Evolutionary conservation across 2,797 vertebrate genomes (phyloP), one percentile per base, ranked within the genome.

Genomic region (Channallabes apus): DNA sequence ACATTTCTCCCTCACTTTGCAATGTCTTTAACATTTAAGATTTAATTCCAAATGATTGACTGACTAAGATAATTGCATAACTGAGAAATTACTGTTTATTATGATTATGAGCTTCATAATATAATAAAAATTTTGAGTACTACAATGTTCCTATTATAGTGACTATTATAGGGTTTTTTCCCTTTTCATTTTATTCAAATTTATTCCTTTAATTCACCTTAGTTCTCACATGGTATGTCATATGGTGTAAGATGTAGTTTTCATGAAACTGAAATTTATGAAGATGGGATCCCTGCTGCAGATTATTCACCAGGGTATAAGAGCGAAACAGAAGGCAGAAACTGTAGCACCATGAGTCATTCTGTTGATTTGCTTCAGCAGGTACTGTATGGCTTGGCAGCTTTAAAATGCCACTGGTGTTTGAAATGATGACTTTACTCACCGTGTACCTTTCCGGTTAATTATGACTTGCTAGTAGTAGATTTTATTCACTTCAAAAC

Each of bases 301-400:
- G 85, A 75, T 83, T 68, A 86, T 56, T 62, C 84, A 75, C 77
- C 41, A 59, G 84, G 68, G 54, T 73, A 59, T 27, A 59, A 84
- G 84, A 79, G 65, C 56, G 82, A 88, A 87, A 87, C 68, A 69
- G 75, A 9, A 69, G 58, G 68, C 79, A 83, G 75, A 77, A 85
- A 72, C 80, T 59, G 8, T 73, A 86, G 82, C 32, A 80, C 58
- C 76, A 83, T 89, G 88, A 89, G 78, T 89, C 87, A 89, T 64
- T 64, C 20, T 24, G 51, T 83, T 83, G 83, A 86, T 85, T 84
- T 77, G 61, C 41, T 54, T 75, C 75, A 59, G 18, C 22, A 35
- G 56, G 56, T 59, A 59, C n/a, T n/a, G n/a, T n/a, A n/a, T 77
- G 29, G 17, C 61, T 78, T 62, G 86, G 83, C 83, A 86, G 51